Evolutionary conservation across 2,888 invertebrate genomes (phyloP).

Genomic region (Oscheius myriophilus): DNA sequence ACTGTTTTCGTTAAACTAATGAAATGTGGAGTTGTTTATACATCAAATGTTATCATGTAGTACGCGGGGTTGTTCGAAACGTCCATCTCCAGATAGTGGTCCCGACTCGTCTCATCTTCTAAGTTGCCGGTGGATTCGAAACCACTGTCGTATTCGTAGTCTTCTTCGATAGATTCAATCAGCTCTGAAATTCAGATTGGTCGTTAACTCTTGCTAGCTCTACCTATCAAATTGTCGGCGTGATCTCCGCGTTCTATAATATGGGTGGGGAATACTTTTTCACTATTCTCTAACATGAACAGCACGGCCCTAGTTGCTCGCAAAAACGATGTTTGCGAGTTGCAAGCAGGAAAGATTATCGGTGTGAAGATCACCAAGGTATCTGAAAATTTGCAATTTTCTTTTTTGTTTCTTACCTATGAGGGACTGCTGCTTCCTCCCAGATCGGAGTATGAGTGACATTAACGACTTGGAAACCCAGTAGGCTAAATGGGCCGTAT

Average conservation of each 20-base stretch:
- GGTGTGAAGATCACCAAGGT: slow-evolving; percentile 23
- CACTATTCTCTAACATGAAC: slow-evolving; percentile 23
- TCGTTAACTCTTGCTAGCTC: background rate
- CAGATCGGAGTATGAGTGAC: background rate
- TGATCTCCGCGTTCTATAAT: slow-evolving; percentile 13
- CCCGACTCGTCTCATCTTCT: background rate
- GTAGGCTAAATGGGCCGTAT: slow-evolving; percentile 5
- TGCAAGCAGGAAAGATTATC: slow-evolving; percentile 24
- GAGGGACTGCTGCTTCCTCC: slow-evolving; percentile 2
- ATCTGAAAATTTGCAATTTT: slow-evolving; percentile 6
- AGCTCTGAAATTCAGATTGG: slow-evolving; percentile 9
- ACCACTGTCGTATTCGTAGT: slow-evolving; percentile 15
- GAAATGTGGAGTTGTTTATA: slow-evolving; percentile 23
- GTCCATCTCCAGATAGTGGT: background rate
- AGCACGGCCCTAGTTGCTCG: slow-evolving; percentile 20
- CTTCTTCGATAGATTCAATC: slow-evolving; percentile 18
- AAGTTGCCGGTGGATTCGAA: background rate
- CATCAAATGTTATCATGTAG: slow-evolving; percentile 22
- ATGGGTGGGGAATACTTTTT: slow-evolving; percentile 9
- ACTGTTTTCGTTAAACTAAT: slow-evolving; percentile 31
- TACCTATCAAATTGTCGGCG: slow-evolving; percentile 8
- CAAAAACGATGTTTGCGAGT: slow-evolving; percentile 4
- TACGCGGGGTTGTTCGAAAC: background rate
- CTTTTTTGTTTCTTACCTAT: slow-evolving; percentile 13
- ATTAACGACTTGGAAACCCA: slow-evolving; percentile 20